Conservation (phyloP, 1,140 invertebrate species). For the Drosophila rhopaloa region DNA sequence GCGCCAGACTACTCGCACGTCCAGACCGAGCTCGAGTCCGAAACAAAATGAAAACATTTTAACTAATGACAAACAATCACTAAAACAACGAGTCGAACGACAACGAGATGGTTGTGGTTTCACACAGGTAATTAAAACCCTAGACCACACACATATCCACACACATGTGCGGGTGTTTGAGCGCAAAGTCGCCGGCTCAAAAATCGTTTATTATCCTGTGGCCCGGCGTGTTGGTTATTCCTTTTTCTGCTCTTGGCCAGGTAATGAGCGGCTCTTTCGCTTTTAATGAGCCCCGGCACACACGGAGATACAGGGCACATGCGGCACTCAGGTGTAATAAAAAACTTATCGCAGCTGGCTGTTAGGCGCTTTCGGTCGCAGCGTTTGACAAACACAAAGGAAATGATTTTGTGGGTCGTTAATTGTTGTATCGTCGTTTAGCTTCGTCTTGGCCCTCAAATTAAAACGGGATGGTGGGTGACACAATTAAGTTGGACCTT, state of each 20-base stretch:
- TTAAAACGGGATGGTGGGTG: slow-evolving; percentile 40
- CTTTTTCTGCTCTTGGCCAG: slow-evolving; percentile 40
- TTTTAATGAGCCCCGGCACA: slow-evolving; percentile 70
- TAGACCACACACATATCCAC: slow-evolving; percentile 20
- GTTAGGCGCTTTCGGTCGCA: slow-evolving; percentile 52
- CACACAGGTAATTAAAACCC: slow-evolving; percentile 77
- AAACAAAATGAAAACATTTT: slow-evolving; percentile 80
- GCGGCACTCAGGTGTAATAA: slow-evolving; percentile 61
- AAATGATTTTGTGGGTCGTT: slow-evolving; percentile 80
- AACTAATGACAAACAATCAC: slow-evolving; percentile 83
- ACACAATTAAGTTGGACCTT: slow-evolving; percentile 65
- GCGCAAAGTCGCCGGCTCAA: slow-evolving; percentile 72
- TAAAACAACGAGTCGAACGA: slow-evolving; percentile 74
- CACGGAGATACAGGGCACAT: slow-evolving; percentile 33
- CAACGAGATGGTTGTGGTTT: slow-evolving; percentile 24
- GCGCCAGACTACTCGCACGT: neutral
- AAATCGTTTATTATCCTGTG: slow-evolving; percentile 55
- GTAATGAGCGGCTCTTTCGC: slow-evolving; percentile 72
- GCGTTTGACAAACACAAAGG: slow-evolving; percentile 76
- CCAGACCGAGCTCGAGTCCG: slow-evolving; percentile 6
- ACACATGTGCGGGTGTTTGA: slow-evolving; percentile 51
- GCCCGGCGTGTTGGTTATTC: slow-evolving; percentile 20
- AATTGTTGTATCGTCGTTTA: slow-evolving; percentile 63
- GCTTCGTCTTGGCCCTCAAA: slow-evolving; percentile 63
- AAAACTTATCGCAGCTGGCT: slow-evolving; percentile 69